Evolutionary conservation across 2,113 vertebrate species (phyloP), one percentile per base, ranked within the genome.

Genomic region (Poecilia latipinna): DNA sequence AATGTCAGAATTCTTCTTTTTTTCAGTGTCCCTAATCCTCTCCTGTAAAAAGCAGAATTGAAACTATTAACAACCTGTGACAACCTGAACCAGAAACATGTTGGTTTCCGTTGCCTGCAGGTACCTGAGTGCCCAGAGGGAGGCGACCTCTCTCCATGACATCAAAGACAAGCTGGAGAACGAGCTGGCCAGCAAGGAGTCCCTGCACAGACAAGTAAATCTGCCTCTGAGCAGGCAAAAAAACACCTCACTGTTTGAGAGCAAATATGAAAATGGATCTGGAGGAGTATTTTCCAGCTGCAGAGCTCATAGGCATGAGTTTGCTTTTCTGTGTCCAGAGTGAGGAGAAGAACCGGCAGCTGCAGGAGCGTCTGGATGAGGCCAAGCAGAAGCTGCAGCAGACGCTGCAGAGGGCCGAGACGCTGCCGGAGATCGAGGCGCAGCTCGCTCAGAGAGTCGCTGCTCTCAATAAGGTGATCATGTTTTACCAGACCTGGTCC

Each of bases 111-210:
- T 63, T 65, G 77, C 26, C 4, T 88, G 94, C 84, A 96, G 97
- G 93, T 95, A 95, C 88, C 94, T 95, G 69, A 95, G 94, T 8
- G 95, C 95, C 80, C 94, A 95, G 92, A 93, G 95, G 86, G 95
- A 95, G 91, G 95, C 97, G 70, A 98, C 97, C 0, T 98, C 97
- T 70, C 95, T 98, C 77, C 97, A 97, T 7, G 97, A 98, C 28
- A 96, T 96, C 90, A 98, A 97, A 78, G 97, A 98, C 93, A 97
- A 97, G 88, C 92, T 98, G 91, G 97, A 97, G 90, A 98, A 97
- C 3, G 97, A 98, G 65, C 84, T 98, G 83, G 97, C 97, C 51
- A 98, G 96, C 94, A 98, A 98, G 89, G 97, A 98, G 70, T 97
- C 97, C 0, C 92, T 98, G 67, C 95, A 97, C 89, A 94, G 97